Evolutionary conservation across 2,888 invertebrate genomes (phyloP).

Genomic region (Xanthorhoe spadicearia): DNA sequence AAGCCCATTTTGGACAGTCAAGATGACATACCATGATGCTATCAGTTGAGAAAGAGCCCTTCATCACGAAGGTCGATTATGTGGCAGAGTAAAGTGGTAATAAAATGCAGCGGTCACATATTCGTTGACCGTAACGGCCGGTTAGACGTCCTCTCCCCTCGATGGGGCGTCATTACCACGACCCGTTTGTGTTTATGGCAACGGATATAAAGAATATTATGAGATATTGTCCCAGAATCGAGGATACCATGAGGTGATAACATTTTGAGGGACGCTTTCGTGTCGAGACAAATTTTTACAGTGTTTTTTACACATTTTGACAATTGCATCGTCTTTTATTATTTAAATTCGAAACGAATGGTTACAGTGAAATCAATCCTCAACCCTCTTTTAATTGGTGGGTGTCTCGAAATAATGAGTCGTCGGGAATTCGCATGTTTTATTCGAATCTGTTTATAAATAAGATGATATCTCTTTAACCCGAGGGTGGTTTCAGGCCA

Average conservation of each 20-base stretch:
- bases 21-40: conserved; percentile 62
- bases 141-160: conserved; percentile 77
- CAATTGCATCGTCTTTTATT: conserved; percentile 10
- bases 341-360: conserved; percentile 24
- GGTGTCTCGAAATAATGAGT: conserved; percentile 49
- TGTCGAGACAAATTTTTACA: conserved; percentile 71
- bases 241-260: conserved; percentile 80
- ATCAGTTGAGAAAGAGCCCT: conserved; percentile 78
- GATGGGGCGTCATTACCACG: conserved; percentile 78
- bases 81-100: conserved; percentile 84
- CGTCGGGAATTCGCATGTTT: conserved; percentile 49
- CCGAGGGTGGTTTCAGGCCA: conserved; percentile 69
- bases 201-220: conserved; percentile 83
- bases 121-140: conserved; percentile 80
- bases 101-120: conserved; percentile 85
- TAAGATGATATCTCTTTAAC: conserved; percentile 69
- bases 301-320: conserved; percentile 39
- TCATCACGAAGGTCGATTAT: conserved; percentile 83
- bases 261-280: conserved; percentile 65
- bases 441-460: conserved; percentile 62
- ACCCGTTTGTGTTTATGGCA: conserved; percentile 82
- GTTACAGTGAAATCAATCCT: conserved; percentile 36
- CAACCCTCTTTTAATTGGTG: conserved; percentile 44
- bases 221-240: conserved; percentile 79
- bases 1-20: conserved; percentile 33